Evolutionary conservation across 2,797 vertebrate species (phyloP).

Genomic region (Carduelis carduelis): DNA sequence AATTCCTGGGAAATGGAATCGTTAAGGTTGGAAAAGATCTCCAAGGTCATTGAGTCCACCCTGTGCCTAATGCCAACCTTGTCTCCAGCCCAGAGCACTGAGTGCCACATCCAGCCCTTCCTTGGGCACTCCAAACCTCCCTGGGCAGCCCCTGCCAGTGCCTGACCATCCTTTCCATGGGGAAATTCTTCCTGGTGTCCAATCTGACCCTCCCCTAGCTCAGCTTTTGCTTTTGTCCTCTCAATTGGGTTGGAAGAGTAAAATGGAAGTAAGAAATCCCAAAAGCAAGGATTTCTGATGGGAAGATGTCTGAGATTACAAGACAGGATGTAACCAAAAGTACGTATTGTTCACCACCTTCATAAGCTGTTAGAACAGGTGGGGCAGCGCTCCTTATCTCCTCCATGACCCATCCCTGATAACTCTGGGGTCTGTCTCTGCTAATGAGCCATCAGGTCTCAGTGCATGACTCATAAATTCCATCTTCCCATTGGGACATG

Average conservation of each 20-base stretch:
- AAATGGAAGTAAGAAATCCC: background rate
- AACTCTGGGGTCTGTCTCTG: background rate
- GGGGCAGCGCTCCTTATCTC: background rate
- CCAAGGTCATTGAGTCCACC: rapidly evolving
- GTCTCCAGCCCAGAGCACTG: background rate
- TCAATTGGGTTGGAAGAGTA: background rate
- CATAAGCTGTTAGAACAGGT: background rate
- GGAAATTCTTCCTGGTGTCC: background rate
- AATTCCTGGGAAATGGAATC: background rate
- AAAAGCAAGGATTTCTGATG: background rate
- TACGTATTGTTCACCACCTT: background rate
- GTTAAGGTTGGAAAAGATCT: background rate
- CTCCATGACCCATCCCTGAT: background rate
- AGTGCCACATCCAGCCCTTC: rapidly evolving
- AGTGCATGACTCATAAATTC: background rate
- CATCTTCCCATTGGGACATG: background rate
- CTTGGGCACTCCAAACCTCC: background rate
- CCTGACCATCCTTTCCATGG: background rate
- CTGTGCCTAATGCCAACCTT: rapidly evolving
- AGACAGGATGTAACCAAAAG: too few relatives aligned
- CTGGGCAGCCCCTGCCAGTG: background rate
- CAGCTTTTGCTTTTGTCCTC: background rate
- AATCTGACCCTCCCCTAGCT: rapidly evolving
- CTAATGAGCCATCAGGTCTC: background rate
- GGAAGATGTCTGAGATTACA: background rate